Percentiles rank a stretch among this genome's conserved stretches.
Evolutionary conservation across 2,888 invertebrate genomes (phyloP).

Genomic region (Globia sparganii): DNA sequence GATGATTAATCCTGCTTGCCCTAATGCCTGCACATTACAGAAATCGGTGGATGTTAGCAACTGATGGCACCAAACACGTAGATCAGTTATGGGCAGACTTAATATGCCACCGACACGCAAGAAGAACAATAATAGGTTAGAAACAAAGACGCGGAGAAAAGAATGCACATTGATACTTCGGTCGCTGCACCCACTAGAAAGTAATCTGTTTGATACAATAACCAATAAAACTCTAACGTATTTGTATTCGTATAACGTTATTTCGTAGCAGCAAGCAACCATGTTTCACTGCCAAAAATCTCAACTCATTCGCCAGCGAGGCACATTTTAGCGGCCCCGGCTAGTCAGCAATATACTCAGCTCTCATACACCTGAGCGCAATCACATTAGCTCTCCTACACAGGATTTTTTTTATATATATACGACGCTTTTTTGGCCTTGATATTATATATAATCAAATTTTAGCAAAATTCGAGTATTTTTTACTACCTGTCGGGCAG

Average conservation of each 20-base stretch:
- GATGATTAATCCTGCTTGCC: not conserved
- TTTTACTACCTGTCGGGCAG: constrained; percentile 22
- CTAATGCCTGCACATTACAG: not conserved
- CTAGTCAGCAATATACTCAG: constrained; percentile 82
- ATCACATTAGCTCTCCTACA: constrained; percentile 80
- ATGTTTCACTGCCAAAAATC: constrained; percentile 39
- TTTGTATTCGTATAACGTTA: not conserved
- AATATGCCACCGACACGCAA: not conserved
- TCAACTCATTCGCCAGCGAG: constrained; percentile 30
- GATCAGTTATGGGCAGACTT: not conserved
- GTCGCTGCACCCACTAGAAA: not conserved
- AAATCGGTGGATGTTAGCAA: not conserved
- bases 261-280: not conserved
- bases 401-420: constrained; percentile 63
- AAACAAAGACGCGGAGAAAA: not conserved
- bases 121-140: not conserved
- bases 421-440: constrained; percentile 23
- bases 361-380: constrained; percentile 84
- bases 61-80: not conserved
- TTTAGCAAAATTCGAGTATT: constrained; percentile 26
- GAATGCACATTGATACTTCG: not conserved
- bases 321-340: constrained; percentile 75
- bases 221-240: not conserved
- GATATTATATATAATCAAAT: constrained; percentile 39
- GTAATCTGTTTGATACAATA: not conserved